Conservation (phyloP, 2,888 invertebrate species). For the Perdita meconis region DNA sequence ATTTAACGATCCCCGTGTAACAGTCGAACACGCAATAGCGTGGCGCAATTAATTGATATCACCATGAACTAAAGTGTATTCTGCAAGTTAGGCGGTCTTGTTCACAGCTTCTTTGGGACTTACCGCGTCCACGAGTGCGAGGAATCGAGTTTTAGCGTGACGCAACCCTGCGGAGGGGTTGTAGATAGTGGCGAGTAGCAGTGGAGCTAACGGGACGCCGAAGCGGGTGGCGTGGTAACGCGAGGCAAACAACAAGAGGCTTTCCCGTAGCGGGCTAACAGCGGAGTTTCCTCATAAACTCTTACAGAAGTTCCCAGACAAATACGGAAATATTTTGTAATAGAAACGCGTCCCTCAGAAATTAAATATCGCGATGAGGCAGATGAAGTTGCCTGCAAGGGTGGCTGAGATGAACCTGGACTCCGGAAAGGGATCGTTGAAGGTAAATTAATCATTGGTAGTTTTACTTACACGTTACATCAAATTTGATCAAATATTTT, state of each 20-base stretch:
- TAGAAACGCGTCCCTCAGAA: constrained; percentile 80
- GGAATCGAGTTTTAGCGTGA: constrained; percentile 59
- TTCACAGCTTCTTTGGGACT: constrained; percentile 71
- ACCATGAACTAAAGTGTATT: constrained; percentile 76
- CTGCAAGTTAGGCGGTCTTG: constrained; percentile 73
- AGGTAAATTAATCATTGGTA: constrained; percentile 35
- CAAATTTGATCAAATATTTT: constrained; percentile 1
- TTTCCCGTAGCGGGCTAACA: constrained; percentile 72
- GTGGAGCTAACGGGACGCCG: constrained; percentile 59
- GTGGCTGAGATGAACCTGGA: constrained; percentile 24
- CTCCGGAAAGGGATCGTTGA: constrained; percentile 43
- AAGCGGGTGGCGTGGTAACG: constrained; percentile 70
- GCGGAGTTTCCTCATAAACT: constrained; percentile 80
- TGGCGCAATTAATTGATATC: constrained; percentile 72
- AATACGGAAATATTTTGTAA: constrained; percentile 82
- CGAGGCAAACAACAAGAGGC: constrained; percentile 73
- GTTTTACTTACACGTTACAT: neutral
- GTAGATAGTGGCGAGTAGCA: constrained; percentile 16
- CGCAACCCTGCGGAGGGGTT: constrained; percentile 40
- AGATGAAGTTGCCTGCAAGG: constrained; percentile 49
- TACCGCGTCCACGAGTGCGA: constrained; percentile 54
- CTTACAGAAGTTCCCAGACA: constrained; percentile 81
- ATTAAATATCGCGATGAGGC: constrained; percentile 80
- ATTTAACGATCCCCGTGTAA: neutral
- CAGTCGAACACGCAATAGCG: constrained; percentile 34